Evolutionary conservation across 2,797 vertebrate genomes (phyloP), one percentile per base, ranked within the genome.

Genomic region (Chaenodraco wilsoni): DNA sequence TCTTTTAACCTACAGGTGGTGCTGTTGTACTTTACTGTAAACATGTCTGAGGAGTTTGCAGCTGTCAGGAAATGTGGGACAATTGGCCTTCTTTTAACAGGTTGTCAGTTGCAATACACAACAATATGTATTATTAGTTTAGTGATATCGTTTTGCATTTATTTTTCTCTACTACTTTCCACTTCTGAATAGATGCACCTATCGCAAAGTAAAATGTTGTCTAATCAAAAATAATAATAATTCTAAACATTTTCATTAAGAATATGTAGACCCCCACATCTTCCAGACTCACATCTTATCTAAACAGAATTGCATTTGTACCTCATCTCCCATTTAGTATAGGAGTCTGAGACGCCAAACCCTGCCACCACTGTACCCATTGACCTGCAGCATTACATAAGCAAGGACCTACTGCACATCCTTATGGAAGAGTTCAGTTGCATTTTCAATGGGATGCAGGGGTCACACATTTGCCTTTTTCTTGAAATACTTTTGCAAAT

Each of bases 351-450:
- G 2, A 27, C n/a, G 21, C 3, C 59, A 50, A 50, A 31, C 31
- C 23, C 52, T 74, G 50, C 23, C 56, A 51, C 44, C 27, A 58
- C 1, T 82, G 65, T 46, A 77, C 75, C 51, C 72, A 48, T 12
- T 76, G 72, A 88, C 79, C 87, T 40, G 5, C 50, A 68, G 11
- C n/a, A 60, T 84, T 87, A 79, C 61, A 76, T 82, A 87, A 87
- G 66, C 31, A 56, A 60, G n/a, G 66, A 45, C 16, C 43, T 43
- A 27, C 33, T 10, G 48, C 44, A n/a, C 6, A 49, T 71, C 60
- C 48, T 63, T 65, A 65, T 11, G 52, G 41, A 41, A 33, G 6
- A 73, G 9, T 31, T 43, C n/a, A 44, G 4, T 23, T 81, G 52
- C 50, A 48, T 74, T 45, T 58, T 56, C 16, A n/a, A 27, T 27